Conservation (phyloP, 2,888 invertebrate species). For the Apomyelois bistriatella region DNA sequence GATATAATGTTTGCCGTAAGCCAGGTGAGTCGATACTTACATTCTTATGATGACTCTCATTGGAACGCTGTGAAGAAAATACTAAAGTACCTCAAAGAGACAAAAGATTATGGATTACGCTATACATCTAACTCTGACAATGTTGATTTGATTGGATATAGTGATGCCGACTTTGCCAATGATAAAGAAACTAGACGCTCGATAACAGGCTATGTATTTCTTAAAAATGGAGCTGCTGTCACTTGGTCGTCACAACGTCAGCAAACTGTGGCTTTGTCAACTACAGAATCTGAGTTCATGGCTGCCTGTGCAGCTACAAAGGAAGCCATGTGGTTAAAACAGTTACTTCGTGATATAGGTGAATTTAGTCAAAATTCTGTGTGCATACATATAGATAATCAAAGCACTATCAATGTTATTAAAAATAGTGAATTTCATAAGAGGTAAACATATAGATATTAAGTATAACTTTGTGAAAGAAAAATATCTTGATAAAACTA, state of each 20-base stretch:
- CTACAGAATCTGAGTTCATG: slow-evolving; percentile 2
- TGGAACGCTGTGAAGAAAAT: slow-evolving; percentile 21
- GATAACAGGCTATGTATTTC: not conserved
- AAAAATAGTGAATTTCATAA: slow-evolving; percentile 19
- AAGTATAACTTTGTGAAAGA: slow-evolving; percentile 21
- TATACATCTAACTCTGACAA: not conserved
- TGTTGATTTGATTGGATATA: slow-evolving; percentile 17
- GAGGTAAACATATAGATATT: slow-evolving; percentile 21
- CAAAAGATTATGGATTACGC: not conserved
- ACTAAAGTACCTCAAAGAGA: slow-evolving; percentile 15
- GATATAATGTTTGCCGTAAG: slow-evolving; percentile 23
- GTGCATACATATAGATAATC: slow-evolving; percentile 17
- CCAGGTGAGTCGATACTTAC: slow-evolving; percentile 20
- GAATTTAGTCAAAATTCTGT: not conserved
- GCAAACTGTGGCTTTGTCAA: not conserved
- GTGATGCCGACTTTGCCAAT: slow-evolving; percentile 20
- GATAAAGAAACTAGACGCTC: not conserved
- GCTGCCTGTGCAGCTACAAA: no score
- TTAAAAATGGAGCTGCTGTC: not conserved
- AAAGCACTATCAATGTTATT: slow-evolving; percentile 20
- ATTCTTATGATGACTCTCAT: slow-evolving; percentile 16
- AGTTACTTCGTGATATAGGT: not conserved
- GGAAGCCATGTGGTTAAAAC: not conserved
- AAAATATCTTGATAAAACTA: slow-evolving; percentile 8
- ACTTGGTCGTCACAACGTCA: not conserved